phyloP scores from a whole-genome alignment of 2,113 vertebrate species.

The Pholis gunnellus region DNA sequence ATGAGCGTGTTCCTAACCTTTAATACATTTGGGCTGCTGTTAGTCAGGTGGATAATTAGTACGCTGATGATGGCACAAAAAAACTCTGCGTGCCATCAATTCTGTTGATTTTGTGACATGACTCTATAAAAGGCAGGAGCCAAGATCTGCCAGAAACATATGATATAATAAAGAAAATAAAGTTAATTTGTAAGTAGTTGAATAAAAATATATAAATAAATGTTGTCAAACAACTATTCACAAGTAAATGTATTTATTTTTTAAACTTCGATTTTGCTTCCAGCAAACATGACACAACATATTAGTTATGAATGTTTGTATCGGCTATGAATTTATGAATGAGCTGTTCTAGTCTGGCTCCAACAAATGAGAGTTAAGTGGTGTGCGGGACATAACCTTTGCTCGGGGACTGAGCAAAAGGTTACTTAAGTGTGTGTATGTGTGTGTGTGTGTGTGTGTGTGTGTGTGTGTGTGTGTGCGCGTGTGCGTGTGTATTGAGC shows the following conservation, averaged over 20 bases:
- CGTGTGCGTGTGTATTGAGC: constrained; percentile 61
- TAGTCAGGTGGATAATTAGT: constrained; percentile 67
- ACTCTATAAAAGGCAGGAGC: constrained; percentile 29
- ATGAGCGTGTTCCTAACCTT: constrained; percentile 73
- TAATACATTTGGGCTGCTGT: constrained; percentile 67
- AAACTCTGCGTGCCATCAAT: constrained; percentile 44
- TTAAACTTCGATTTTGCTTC: background rate
- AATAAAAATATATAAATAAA: background rate
- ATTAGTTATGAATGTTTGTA: constrained; percentile 47
- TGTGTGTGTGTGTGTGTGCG: constrained; percentile 35
- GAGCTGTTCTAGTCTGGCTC: constrained; percentile 59
- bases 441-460: constrained; percentile 24
- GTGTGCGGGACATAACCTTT: constrained; percentile 63
- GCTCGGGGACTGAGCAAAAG: constrained; percentile 57
- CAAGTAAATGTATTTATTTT: background rate
- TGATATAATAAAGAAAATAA: background rate
- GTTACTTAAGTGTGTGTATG: constrained; percentile 47
- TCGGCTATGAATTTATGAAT: constrained; percentile 56
- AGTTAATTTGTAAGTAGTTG: background rate
- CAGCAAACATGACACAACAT: background rate
- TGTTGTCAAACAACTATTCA: background rate
- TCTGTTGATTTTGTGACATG: constrained; percentile 62
- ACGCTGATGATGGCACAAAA: constrained; percentile 31
- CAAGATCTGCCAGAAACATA: background rate
- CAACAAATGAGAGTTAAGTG: constrained; percentile 61